Conservation (phyloP, 35 echinoderm and acorn worm species). For the Ophiothrix spiculata region DNA sequence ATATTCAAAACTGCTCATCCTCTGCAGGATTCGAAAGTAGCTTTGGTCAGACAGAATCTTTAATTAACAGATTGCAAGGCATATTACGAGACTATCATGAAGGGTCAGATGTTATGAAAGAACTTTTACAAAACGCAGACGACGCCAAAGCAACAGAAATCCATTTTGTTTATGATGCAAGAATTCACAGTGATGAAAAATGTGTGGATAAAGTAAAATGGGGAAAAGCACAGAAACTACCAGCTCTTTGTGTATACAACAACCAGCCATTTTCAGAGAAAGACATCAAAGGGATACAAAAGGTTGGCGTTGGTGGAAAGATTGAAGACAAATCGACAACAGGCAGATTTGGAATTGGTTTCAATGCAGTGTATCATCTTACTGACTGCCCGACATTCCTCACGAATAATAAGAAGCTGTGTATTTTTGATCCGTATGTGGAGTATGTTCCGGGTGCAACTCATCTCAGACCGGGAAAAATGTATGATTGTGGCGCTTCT, state of each 20-base stretch:
- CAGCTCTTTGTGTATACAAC: constrained; percentile 76
- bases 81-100: constrained; percentile 60
- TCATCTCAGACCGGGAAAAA: constrained; percentile 16
- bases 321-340: constrained; percentile 36
- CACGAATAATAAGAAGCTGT: constrained; percentile 39
- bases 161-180: constrained; percentile 70
- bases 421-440: constrained; percentile 63
- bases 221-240: neutral
- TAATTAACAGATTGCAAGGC: constrained; percentile 42
- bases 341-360: constrained; percentile 78
- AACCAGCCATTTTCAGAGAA: constrained; percentile 61
- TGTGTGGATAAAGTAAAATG: constrained; percentile 26
- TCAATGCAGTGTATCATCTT: constrained; percentile 82
- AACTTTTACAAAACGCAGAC: constrained; percentile 88
- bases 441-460: constrained; percentile 21
- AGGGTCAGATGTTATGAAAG: constrained; percentile 54
- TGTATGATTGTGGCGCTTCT: neutral
- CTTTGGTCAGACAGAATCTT: constrained; percentile 75
- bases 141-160: constrained; percentile 58
- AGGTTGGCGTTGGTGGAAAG: constrained; percentile 70
- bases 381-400: constrained; percentile 82
- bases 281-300: constrained; percentile 80
- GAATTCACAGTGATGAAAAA: constrained; percentile 38
- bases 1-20: constrained; percentile 27
- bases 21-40: constrained; percentile 29